Evolutionary conservation across 2,888 invertebrate species (phyloP), one percentile per base, ranked within the genome.

Genomic region (Copidosoma aretas): DNA sequence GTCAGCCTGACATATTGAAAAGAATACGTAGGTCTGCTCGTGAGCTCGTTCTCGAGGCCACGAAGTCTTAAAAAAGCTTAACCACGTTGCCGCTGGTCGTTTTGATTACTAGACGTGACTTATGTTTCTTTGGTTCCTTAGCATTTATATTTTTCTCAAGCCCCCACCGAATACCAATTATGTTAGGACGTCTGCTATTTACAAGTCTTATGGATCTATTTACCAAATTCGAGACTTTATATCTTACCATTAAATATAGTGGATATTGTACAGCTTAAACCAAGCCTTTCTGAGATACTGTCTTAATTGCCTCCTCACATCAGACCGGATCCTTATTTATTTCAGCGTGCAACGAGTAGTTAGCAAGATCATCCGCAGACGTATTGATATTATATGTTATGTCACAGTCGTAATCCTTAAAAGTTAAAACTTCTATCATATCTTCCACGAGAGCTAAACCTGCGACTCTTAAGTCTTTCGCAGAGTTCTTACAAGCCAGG

Each of bases 211-310:
- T 5, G 8, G 53, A 12, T 21, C 21, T 22, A 19, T 53, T 2
- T 14, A 4, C 21, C 2, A 22, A 8, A 14, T 12, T 21, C 19
- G 3, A 22, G 12, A 53, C 53, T 5, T 53, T 3, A 22, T 19
- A 12, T 53, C 19, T 22, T 8, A 19, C 3, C 22, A 53, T 22
- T 21, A 21, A 53, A 12, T 19, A 3, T 4, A 53, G 14, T 21
- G 5, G 4, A 22, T 87, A 86, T 77, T 51, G 14, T 39, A 60
- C 39, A 24, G 41, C 41, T 41, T 64, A 1, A 52, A 53, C 5
- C 41, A 19, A 41, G 39, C 41, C 41, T n/a, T 21, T n/a, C 17
- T 19, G 51, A 25, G 21, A 19, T 4, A 24, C n/a, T 52, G 25
- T 10, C 22, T 14, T 14, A 10, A 53, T 53, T 15, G 53, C 59